A percentile compares a stretch with the other conserved stretches of the same genome.
Conservation (phyloP, 2,113 vertebrate genomes). For the Triplophysa tibetana region DNA sequence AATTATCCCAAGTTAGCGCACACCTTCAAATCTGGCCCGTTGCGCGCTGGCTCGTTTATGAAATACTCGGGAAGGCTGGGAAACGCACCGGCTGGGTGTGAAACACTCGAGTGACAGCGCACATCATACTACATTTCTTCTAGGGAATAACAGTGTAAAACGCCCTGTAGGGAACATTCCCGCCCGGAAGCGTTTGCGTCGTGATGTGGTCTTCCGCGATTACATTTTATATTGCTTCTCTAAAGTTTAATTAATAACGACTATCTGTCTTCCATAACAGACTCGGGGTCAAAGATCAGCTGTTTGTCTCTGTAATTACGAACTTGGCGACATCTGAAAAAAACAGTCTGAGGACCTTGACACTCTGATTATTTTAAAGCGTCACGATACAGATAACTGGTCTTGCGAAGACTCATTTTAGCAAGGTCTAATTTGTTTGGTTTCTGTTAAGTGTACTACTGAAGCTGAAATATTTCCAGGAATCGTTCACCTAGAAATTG, state of each 20-base stretch:
- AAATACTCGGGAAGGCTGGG: conserved; percentile 26
- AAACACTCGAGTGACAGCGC: background rate
- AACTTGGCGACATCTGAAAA: conserved; percentile 20
- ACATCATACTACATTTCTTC: background rate
- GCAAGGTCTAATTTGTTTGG: background rate
- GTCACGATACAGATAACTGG: conserved; percentile 28
- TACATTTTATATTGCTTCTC: background rate
- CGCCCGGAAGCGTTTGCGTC: conserved; percentile 4
- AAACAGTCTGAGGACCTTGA: conserved; percentile 38
- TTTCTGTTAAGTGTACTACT: background rate
- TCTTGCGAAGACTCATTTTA: background rate
- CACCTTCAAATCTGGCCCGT: background rate
- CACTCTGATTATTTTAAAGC: conserved; percentile 20
- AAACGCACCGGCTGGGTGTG: conserved; percentile 38
- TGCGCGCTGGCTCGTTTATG: conserved; percentile 1
- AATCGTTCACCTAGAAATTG: too few relatives aligned
- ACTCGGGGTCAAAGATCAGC: background rate
- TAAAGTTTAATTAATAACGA: background rate
- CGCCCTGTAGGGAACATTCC: background rate
- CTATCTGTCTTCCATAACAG: background rate
- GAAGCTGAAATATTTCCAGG: background rate
- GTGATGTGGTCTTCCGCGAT: background rate
- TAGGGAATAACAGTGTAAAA: background rate
- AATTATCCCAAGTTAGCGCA: conserved; percentile 2
- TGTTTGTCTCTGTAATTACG: background rate